These are phyloP conservation scores for Corythaeola cristata DNA, from an alignment of 2,113 vertebrate genomes.

Conservation along the genomic window DNA sequence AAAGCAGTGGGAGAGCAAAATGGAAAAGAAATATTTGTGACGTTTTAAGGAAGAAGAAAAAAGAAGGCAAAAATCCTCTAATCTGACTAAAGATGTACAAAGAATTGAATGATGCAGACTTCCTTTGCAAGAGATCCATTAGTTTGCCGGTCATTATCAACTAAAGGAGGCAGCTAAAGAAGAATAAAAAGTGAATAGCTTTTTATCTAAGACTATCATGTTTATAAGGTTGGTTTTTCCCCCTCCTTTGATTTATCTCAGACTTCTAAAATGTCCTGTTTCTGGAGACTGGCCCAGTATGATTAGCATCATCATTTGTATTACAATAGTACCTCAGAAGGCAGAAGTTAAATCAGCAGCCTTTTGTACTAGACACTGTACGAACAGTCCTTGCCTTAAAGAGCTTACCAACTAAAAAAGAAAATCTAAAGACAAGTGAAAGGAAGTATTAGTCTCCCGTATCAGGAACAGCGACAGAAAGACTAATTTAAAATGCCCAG, in stretches of 20 bases:
- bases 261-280: neutral
- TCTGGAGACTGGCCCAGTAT: neutral
- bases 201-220: neutral
- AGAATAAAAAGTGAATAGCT: neutral
- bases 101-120: neutral
- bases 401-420: neutral
- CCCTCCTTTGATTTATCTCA: neutral
- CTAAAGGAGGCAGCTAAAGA: neutral
- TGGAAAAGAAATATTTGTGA: slow-evolving; percentile 27
- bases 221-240: neutral
- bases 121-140: neutral
- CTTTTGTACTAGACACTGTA: neutral
- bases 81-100: neutral
- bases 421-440: neutral
- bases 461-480: neutral
- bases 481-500: neutral
- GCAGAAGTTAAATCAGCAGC: slow-evolving; percentile 23
- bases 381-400: neutral
- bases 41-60: neutral
- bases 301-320: slow-evolving; percentile 9
- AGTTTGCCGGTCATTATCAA: neutral
- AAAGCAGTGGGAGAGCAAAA: slow-evolving; percentile 9
- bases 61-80: neutral
- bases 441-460: neutral
- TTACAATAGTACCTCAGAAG: neutral